These are phyloP conservation scores for Sminthurinus aureus DNA, from an alignment of 2,888 invertebrate genomes.

Conservation along the genomic window DNA sequence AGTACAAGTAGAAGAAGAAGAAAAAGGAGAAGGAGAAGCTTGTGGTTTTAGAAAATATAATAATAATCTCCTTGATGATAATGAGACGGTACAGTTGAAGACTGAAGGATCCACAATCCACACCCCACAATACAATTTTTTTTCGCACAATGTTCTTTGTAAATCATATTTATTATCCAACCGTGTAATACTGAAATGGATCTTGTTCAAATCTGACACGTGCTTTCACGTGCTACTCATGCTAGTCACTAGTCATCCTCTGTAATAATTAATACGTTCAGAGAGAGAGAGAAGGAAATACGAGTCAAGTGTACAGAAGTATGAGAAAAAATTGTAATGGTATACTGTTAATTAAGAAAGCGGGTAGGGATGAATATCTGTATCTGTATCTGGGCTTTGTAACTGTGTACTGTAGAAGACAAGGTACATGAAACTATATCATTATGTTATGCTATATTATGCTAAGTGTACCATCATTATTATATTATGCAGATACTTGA, in stretches of 20 bases:
- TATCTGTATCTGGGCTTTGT: neutral
- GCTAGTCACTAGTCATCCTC: slow-evolving; percentile 50
- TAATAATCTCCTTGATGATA: slow-evolving; percentile 42
- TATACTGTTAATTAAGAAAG: slow-evolving; percentile 45
- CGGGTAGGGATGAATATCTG: slow-evolving; percentile 32
- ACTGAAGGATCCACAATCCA: slow-evolving; percentile 2
- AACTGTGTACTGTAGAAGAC: neutral
- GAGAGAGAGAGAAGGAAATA: neutral
- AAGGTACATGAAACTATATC: neutral
- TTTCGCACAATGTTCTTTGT: slow-evolving; percentile 38
- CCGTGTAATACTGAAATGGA: slow-evolving; percentile 35
- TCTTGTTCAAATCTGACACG: slow-evolving; percentile 46
- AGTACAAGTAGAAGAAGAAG: neutral
- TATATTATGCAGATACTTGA: neutral
- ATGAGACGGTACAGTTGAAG: slow-evolving; percentile 21
- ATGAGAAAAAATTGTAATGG: slow-evolving; percentile 44
- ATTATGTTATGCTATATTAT: neutral
- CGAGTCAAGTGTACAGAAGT: neutral
- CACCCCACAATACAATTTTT: slow-evolving; percentile 9
- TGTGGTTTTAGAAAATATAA: slow-evolving; percentile 35
- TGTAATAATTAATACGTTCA: slow-evolving; percentile 46
- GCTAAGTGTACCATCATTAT: neutral
- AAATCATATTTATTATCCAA: slow-evolving; percentile 40
- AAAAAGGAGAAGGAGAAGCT: slow-evolving; percentile 5
- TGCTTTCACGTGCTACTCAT: slow-evolving; percentile 43